Conservation (phyloP, 37 sponge, comb jelly and placozoan genomes). For the Haliclona indistincta region DNA sequence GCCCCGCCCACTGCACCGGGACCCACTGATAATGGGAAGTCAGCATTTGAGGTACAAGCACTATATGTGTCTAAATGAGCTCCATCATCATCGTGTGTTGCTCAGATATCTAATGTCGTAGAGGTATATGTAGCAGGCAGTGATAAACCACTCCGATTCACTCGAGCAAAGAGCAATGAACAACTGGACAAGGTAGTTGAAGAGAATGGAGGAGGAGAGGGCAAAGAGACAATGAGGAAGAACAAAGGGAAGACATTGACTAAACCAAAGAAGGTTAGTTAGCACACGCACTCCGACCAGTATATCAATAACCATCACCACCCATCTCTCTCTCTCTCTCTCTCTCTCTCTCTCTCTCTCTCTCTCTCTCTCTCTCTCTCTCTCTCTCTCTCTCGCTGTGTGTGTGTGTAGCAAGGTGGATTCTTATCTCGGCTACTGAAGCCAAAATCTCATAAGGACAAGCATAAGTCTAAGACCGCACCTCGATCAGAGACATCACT, state of each 20-base stretch:
- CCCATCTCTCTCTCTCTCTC: conserved; percentile 22
- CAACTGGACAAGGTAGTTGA: neutral
- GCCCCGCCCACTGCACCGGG: no score
- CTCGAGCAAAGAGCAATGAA: neutral
- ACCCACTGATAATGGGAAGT: no score
- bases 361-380: conserved; percentile 16
- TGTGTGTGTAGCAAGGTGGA: neutral
- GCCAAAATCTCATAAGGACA: neutral
- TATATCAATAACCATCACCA: neutral
- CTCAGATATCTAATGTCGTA: neutral
- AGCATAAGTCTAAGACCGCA: neutral
- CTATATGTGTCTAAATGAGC: neutral
- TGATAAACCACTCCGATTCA: neutral
- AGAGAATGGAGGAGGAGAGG: neutral
- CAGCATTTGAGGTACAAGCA: no score
- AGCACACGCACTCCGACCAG: neutral
- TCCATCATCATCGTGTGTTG: neutral
- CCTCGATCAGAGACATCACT: neutral
- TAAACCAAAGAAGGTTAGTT: conserved; percentile 1
- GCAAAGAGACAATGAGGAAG: no score
- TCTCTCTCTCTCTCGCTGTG: conserved; percentile 6
- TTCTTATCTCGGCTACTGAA: neutral
- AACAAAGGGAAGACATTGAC: no score
- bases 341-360: conserved; percentile 12
- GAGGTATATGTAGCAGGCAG: conserved; percentile 1